phyloP scores from a whole-genome alignment of 2,888 invertebrate genomes.

The Sarcophaga rosellei region DNA sequence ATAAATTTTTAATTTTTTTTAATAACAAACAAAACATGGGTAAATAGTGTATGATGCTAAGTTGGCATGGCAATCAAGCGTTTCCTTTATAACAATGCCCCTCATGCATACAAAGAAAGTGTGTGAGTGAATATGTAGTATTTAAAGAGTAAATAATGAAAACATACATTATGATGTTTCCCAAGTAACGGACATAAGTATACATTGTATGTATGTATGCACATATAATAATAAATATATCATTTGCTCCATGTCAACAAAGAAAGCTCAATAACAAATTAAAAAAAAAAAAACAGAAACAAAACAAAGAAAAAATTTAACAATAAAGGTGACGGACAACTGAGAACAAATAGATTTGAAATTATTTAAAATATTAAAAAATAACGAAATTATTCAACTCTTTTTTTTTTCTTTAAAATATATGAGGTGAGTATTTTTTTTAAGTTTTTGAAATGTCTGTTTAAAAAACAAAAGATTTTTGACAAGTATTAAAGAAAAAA shows the following conservation, averaged over 20 bases:
- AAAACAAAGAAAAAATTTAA: slow-evolving; percentile 21
- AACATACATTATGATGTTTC: slow-evolving; percentile 42
- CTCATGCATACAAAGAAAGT: background rate
- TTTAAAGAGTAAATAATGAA: slow-evolving; percentile 35
- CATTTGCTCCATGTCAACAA: slow-evolving; percentile 48
- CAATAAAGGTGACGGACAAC: slow-evolving; percentile 8
- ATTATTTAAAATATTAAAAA: slow-evolving; percentile 9
- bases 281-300: slow-evolving; percentile 11
- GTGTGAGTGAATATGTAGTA: background rate
- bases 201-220: no score
- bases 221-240: slow-evolving; percentile 33
- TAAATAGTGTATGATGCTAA: slow-evolving; percentile 47
- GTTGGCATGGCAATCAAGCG: slow-evolving; percentile 60
- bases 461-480: slow-evolving; percentile 42
- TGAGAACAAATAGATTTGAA: background rate
- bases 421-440: background rate
- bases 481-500: slow-evolving; percentile 25
- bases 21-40: slow-evolving; percentile 49
- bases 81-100: background rate
- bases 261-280: slow-evolving; percentile 15
- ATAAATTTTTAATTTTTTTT: background rate
- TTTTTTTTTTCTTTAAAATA: slow-evolving; percentile 1
- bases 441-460: background rate
- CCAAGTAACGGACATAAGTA: slow-evolving; percentile 44
- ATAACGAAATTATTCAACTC: background rate